A percentile compares a stretch with the other conserved stretches of the same genome.
phyloP scores from a whole-genome alignment of 2,888 invertebrate species.

The Antitype chi region DNA sequence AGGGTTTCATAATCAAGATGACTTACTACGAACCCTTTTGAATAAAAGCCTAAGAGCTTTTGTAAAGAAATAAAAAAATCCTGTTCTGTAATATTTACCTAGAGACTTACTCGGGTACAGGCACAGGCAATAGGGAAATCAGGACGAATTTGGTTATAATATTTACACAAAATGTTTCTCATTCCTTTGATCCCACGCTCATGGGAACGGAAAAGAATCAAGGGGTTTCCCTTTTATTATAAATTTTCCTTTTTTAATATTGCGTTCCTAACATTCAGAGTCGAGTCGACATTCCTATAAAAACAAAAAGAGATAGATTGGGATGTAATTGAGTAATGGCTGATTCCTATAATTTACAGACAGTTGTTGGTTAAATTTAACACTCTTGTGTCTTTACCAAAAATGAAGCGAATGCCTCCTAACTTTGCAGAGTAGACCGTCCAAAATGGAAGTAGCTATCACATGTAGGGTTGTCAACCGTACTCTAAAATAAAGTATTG shows the following conservation, averaged over 20 bases:
- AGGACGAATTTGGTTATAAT: conserved; percentile 45
- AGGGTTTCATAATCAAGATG: not conserved
- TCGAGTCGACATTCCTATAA: not conserved
- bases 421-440: no score
- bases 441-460: no score
- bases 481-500: no score
- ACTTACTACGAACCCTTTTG: not conserved
- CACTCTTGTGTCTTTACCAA: no score
- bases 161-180: conserved; percentile 52
- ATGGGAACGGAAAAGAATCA: conserved; percentile 5
- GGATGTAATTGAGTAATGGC: no score
- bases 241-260: conserved; percentile 32
- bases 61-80: conserved; percentile 27
- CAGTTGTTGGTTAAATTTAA: no score
- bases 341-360: no score
- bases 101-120: conserved; percentile 8
- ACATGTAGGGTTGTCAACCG: no score
- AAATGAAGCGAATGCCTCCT: no score
- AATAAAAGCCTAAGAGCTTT: conserved; percentile 4
- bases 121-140: conserved; percentile 36
- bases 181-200: conserved; percentile 37
- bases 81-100: conserved; percentile 21
- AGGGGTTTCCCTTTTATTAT: conserved; percentile 12
- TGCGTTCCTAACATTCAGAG: conserved; percentile 13
- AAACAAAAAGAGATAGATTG: not conserved